These are phyloP conservation scores for Sebastes wilsoni DNA, from an alignment of 2,797 vertebrate genomes.

Conservation along the genomic window DNA sequence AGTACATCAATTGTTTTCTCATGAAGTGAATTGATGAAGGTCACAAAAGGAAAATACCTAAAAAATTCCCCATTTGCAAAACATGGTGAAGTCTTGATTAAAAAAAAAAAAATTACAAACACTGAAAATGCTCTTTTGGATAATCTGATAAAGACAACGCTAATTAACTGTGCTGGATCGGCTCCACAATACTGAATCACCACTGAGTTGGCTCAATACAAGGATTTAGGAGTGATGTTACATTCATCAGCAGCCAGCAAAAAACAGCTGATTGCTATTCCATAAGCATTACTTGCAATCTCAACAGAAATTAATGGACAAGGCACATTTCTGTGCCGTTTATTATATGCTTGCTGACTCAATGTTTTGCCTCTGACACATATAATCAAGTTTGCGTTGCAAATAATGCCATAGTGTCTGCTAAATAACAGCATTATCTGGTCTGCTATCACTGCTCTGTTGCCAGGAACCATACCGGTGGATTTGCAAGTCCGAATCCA, in stretches of 20 bases:
- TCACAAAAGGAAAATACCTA: constrained; percentile 15
- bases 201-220: neutral
- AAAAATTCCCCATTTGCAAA: neutral
- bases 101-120: neutral
- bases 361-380: neutral
- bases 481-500: neutral
- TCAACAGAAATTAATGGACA: neutral
- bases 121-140: neutral
- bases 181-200: constrained; percentile 6
- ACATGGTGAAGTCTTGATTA: neutral
- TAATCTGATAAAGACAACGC: constrained; percentile 28
- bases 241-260: neutral
- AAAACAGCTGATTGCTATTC: neutral
- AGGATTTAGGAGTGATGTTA: neutral
- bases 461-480: neutral
- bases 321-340: neutral
- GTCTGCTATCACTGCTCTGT: neutral
- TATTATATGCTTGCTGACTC: neutral
- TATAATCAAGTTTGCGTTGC: neutral
- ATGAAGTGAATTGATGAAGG: constrained; percentile 37
- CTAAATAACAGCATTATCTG: neutral
- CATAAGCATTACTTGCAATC: neutral
- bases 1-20: constrained; percentile 27
- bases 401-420: neutral
- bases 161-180: constrained; percentile 30